Evolutionary conservation across 2,113 vertebrate genomes (phyloP), one percentile per base, ranked within the genome.

Genomic region (Heloderma charlesbogerti): DNA sequence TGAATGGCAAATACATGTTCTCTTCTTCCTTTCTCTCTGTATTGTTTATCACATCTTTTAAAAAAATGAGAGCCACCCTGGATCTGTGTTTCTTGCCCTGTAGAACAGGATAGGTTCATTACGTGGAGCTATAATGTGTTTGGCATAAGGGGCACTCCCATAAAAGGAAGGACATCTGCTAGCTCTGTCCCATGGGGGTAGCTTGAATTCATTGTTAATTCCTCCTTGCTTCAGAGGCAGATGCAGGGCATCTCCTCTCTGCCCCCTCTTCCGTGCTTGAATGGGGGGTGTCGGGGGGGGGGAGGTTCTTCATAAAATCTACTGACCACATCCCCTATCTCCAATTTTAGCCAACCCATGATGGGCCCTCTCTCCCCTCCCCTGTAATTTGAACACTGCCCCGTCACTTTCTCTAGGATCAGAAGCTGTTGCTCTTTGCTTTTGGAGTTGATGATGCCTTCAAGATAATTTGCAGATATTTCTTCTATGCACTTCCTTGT

Each of bases 201-300:
- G 84, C 75, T 80, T 80, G 63, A 31, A 69, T 71, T 71, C n/a
- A 57, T 80, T 80, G 75, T 85, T 85, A 37, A 34, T 80, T 86
- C 71, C 37, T 43, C 18, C 48, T 71, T 43, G 63, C 45, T 77
- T 86, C 45, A 22, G 27, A 40, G 34, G n/a, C 75, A 79, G 63
- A 71, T 57, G 10, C 2, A 79, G 27, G 31, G 2, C 43, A 1
- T 79, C 29, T 43, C 37, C 20, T n/a, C 25, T 79, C 69, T 48
- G 1, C 31, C 45, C 75, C 48, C 2, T 51, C 34, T 48, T 25
- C 82, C 37, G 69, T n/a, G 18, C 29, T 48, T 13, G 27, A 34
- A 10, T 60, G 1, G 37, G 43, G 40, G 25, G 43, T 18, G 20
- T 22, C 22, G 29, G 3, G 13, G 27, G 63, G 25, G 18, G 31